Evolutionary conservation across 2,797 vertebrate genomes (phyloP), one percentile per base, ranked within the genome.

Genomic region (Acanthurus leucopareius): DNA sequence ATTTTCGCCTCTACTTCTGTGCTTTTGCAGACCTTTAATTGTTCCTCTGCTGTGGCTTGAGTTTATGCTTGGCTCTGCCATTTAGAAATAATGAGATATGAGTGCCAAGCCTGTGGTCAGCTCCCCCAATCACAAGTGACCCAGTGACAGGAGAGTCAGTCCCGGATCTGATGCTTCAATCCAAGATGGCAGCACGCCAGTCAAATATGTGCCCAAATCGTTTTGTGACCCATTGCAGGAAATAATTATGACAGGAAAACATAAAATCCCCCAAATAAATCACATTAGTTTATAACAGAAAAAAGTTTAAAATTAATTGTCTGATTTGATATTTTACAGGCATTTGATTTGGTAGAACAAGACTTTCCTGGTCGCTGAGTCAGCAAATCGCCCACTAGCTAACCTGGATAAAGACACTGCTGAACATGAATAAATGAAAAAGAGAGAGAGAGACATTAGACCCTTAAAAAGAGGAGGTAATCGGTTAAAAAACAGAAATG

Each of bases 81-180:
- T 62, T 80, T 22, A 69, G 73, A 84, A 84, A 87, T 90, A 88
- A 88, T 85, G 78, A 87, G 68, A 64, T 49, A 54, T 4, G 61
- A 7, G 59, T 45, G 83, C 85, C 83, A 87, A 84, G 79, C 47
- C 70, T 56, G 74, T 2, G 44, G 75, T 74, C 61, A 20, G 56
- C 77, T 57, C 44, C 40, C 17, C 74, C 79, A 83, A 77, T 77
- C 73, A 71, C 51, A 6, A 62, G 76, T 69, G 64, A 79, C 70
- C 69, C 47, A 74, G 48, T 35, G 73, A 84, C 74, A 71, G 32
- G 16, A 51, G 60, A 69, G 61, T 62, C 35, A 1, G 47, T 56
- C 4, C 25, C 2, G 1, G 42, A 74, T 80, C 40, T 53, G 44
- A 73, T 45, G 54, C 53, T 35, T 66, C 52, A 42, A 15, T 74